Evolutionary conservation across 2,113 vertebrate species (phyloP).

Genomic region (Parus major): DNA sequence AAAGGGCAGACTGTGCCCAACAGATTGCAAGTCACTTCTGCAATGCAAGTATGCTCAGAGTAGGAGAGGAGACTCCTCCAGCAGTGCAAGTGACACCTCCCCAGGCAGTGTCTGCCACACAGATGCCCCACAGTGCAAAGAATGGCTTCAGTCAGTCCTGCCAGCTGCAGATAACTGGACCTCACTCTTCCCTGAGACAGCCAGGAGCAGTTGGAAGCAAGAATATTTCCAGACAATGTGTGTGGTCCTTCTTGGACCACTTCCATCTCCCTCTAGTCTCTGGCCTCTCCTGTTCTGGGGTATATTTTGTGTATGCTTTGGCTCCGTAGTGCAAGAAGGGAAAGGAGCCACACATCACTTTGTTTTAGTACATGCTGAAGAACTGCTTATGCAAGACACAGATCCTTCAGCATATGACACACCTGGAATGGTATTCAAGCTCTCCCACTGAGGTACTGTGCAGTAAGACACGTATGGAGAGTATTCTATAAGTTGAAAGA

Average conservation of each 20-base stretch:
- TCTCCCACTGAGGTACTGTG: background rate
- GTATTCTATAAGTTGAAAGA: background rate
- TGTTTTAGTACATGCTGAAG: background rate
- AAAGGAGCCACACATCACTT: background rate
- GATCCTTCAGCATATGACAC: background rate
- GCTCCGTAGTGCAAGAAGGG: background rate
- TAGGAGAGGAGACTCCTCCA: background rate
- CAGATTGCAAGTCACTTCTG: background rate
- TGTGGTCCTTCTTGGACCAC: background rate
- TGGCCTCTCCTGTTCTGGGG: background rate
- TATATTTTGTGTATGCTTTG: background rate
- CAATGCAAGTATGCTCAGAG: background rate
- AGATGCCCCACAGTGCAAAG: background rate
- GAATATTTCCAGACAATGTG: background rate
- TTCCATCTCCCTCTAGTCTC: background rate
- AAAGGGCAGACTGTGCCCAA: no score
- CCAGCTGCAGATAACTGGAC: background rate
- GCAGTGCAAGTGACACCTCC: background rate
- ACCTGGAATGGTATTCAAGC: background rate
- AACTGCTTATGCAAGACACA: background rate
- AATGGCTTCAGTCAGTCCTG: background rate
- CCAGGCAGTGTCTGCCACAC: background rate
- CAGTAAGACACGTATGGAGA: background rate
- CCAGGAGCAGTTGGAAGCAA: background rate
- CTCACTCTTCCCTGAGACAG: background rate